phyloP scores from a whole-genome alignment of 2,888 invertebrate species.

The Nycteola revayana region DNA sequence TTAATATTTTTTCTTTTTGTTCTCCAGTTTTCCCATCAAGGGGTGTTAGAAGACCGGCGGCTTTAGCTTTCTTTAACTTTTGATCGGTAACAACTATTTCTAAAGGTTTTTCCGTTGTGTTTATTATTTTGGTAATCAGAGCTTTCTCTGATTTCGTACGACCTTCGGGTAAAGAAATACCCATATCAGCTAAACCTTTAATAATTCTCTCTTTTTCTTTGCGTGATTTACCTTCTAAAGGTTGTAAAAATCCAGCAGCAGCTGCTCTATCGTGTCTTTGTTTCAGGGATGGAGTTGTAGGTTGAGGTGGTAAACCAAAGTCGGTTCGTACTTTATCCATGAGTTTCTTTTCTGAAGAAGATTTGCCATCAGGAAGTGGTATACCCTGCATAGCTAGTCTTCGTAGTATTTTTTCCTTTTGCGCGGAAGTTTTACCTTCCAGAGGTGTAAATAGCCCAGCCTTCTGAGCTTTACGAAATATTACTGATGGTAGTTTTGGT shows the following conservation, averaged over 20 bases:
- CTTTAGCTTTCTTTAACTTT: constrained; percentile 18
- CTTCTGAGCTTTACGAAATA: constrained; percentile 7
- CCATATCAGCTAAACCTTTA: constrained; percentile 23
- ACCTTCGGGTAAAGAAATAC: constrained; percentile 24
- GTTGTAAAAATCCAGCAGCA: constrained; percentile 26
- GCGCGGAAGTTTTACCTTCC: constrained; percentile 22
- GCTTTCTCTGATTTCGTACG: constrained; percentile 7
- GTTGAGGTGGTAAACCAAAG: constrained; percentile 20
- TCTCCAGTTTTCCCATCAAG: constrained; percentile 28
- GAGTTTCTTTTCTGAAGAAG: constrained; percentile 17
- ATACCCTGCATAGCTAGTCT: constrained; percentile 28
- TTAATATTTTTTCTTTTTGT: constrained; percentile 34
- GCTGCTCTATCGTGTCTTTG: constrained; percentile 1
- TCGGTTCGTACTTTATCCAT: constrained; percentile 17
- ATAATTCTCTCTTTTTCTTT: constrained; percentile 34
- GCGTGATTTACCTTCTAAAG: constrained; percentile 26
- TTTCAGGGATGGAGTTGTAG: constrained; percentile 2
- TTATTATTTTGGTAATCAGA: constrained; percentile 6
- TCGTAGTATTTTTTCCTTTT: constrained; percentile 33
- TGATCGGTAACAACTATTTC: constrained; percentile 7
- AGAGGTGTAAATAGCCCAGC: constrained; percentile 28
- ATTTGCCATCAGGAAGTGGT: constrained; percentile 18
- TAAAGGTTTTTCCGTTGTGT: background rate
- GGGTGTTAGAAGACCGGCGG: constrained; percentile 19
- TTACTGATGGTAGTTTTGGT: too few relatives aligned